Evolutionary conservation across 2,888 invertebrate species (phyloP).

Genomic region (Agonopterix subpropinquella): DNA sequence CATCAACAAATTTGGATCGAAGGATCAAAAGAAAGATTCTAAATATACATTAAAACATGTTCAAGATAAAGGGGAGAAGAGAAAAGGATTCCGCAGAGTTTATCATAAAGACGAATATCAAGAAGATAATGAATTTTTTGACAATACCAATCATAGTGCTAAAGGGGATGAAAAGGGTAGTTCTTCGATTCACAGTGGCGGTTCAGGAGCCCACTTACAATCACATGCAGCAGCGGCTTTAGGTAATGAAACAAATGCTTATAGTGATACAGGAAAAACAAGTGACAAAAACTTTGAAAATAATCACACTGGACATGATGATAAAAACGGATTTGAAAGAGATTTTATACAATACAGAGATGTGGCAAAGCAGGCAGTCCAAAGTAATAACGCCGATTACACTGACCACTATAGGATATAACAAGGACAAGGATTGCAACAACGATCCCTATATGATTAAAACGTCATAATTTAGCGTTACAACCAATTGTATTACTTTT

Average conservation of each 20-base stretch:
- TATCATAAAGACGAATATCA: conserved; percentile 64
- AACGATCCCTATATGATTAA: neutral
- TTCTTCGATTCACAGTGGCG: conserved; percentile 34
- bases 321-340: conserved; percentile 21
- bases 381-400: conserved; percentile 38
- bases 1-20: conserved; percentile 50
- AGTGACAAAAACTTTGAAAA: conserved; percentile 26
- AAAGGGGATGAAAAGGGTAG: conserved; percentile 38
- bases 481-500: no score
- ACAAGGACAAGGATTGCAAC: neutral
- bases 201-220: conserved; percentile 35
- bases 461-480: no score
- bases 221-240: conserved; percentile 34
- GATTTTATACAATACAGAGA: conserved; percentile 37
- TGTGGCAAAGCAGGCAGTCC: conserved; percentile 37
- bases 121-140: conserved; percentile 58
- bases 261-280: conserved; percentile 24
- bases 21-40: conserved; percentile 37
- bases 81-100: conserved; percentile 53
- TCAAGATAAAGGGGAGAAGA: conserved; percentile 49
- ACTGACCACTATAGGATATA: neutral
- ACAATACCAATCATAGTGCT: conserved; percentile 43
- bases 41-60: conserved; percentile 34
- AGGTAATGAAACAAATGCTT: conserved; percentile 27
- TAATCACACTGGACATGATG: conserved; percentile 25